phyloP scores from a whole-genome alignment of 2,888 invertebrate species.

The Pheosia gnoma region DNA sequence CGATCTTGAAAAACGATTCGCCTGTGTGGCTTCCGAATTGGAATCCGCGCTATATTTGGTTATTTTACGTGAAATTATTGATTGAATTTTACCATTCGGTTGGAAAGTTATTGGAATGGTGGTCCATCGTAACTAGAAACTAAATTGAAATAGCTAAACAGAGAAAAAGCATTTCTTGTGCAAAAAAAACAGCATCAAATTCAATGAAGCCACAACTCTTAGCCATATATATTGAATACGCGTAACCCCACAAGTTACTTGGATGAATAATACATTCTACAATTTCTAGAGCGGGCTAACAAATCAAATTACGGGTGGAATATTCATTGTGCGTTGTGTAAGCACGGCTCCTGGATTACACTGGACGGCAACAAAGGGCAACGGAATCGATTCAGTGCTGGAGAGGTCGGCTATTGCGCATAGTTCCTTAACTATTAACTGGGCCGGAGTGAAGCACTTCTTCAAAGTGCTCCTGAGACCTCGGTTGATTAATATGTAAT shows the following conservation, averaged over 20 bases:
- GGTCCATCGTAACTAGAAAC: slow-evolving; percentile 9
- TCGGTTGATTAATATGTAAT: slow-evolving; percentile 25
- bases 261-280: slow-evolving; percentile 6
- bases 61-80: slow-evolving; percentile 40
- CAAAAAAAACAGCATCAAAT: no score
- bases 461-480: slow-evolving; percentile 29
- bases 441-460: slow-evolving; percentile 29
- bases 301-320: slow-evolving; percentile 48
- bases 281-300: slow-evolving; percentile 13
- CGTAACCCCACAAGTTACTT: neutral
- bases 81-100: slow-evolving; percentile 43
- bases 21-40: slow-evolving; percentile 42
- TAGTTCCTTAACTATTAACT: slow-evolving; percentile 50
- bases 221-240: neutral
- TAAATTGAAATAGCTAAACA: no score
- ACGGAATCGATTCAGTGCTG: slow-evolving; percentile 53
- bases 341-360: slow-evolving; percentile 45
- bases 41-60: slow-evolving; percentile 42
- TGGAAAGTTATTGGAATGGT: slow-evolving; percentile 23
- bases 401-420: slow-evolving; percentile 43
- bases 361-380: slow-evolving; percentile 50
- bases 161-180: no score
- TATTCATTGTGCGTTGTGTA: slow-evolving; percentile 51
- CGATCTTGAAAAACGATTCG: slow-evolving; percentile 70
- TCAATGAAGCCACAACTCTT: no score